A percentile compares a stretch with the other conserved stretches of the same genome.
Evolutionary conservation across 2,888 invertebrate species (phyloP).

Genomic region (Rhingia campestris): DNA sequence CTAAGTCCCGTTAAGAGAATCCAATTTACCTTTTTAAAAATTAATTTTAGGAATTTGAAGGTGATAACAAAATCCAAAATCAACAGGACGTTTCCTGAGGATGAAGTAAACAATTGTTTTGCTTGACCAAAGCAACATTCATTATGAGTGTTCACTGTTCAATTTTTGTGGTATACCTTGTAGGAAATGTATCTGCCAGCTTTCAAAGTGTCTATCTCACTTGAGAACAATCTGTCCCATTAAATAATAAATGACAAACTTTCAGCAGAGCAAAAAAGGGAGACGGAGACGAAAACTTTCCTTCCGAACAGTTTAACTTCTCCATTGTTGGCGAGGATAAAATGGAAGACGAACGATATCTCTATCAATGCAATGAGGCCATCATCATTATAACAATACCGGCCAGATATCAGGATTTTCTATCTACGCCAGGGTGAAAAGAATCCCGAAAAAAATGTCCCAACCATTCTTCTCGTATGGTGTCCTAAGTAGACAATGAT

Average conservation of each 20-base stretch:
- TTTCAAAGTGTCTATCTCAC: constrained; percentile 43
- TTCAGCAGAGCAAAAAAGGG: constrained; percentile 6
- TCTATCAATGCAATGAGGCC: constrained; percentile 72
- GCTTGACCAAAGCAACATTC: constrained; percentile 4
- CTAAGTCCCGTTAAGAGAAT: too few relatives aligned
- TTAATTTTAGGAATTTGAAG: too few relatives aligned
- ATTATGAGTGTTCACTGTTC: constrained; percentile 37
- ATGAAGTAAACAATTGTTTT: constrained; percentile 16
- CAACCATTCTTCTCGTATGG: constrained; percentile 58
- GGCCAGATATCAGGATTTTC: constrained; percentile 61
- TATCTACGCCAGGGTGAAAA: constrained; percentile 42
- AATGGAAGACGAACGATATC: constrained; percentile 67
- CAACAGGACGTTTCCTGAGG: too few relatives aligned
- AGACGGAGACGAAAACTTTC: constrained; percentile 40
- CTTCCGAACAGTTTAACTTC: constrained; percentile 70
- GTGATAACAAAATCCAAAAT: too few relatives aligned
- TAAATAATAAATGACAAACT: constrained; percentile 66
- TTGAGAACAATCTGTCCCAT: constrained; percentile 22
- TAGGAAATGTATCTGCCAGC: constrained; percentile 27
- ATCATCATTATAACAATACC: constrained; percentile 73
- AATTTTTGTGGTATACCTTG: constrained; percentile 23
- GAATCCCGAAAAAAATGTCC: constrained; percentile 11
- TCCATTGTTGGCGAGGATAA: constrained; percentile 57
- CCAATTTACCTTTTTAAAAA: too few relatives aligned
- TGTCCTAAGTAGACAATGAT: constrained; percentile 71